Percentiles rank a stretch among this genome's conserved stretches.
These are phyloP conservation scores for Brachyistius frenatus DNA, from an alignment of 2,113 vertebrate genomes.

Conservation along the genomic window DNA sequence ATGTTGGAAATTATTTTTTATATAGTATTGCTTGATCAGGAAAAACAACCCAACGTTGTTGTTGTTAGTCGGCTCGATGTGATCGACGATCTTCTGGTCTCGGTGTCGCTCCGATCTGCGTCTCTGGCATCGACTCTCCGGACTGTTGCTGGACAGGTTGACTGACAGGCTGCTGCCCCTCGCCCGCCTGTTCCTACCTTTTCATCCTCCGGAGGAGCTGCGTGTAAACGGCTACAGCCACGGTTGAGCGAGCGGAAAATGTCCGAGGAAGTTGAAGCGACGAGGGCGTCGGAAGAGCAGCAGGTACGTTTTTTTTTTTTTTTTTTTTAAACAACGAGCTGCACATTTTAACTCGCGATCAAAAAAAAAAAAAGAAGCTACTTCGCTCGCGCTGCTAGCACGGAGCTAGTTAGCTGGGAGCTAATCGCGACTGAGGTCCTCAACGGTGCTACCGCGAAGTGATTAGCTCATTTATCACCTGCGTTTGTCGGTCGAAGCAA, in stretches of 20 bases:
- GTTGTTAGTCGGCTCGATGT: no score
- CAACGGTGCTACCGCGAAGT: constrained; percentile 19
- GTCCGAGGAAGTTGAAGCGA: constrained; percentile 69
- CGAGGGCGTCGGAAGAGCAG: constrained; percentile 62
- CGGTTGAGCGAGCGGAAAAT: constrained; percentile 38
- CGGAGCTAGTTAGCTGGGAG: constrained; percentile 59
- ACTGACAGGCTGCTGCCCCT: constrained; percentile 12
- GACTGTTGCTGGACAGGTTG: constrained; percentile 63
- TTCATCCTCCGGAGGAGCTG: constrained; percentile 7
- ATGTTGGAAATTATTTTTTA: no score
- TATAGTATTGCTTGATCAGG: no score
- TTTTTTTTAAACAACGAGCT: not conserved
- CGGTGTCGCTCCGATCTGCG: not conserved
- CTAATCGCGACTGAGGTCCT: constrained; percentile 14
- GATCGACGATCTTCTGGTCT: not conserved
- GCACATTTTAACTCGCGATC: not conserved
- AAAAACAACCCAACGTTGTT: no score
- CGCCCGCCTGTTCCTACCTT: constrained; percentile 29
- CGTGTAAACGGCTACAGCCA: not conserved
- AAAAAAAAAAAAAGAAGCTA: no score
- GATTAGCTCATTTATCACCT: constrained; percentile 6
- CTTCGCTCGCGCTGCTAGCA: constrained; percentile 22
- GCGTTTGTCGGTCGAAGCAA: not conserved
- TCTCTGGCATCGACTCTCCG: constrained; percentile 63
- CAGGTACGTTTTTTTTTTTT: constrained; percentile 45